phyloP scores from a whole-genome alignment of 37 sponge, comb jelly and placozoan species.

The Haliclona indistincta region DNA sequence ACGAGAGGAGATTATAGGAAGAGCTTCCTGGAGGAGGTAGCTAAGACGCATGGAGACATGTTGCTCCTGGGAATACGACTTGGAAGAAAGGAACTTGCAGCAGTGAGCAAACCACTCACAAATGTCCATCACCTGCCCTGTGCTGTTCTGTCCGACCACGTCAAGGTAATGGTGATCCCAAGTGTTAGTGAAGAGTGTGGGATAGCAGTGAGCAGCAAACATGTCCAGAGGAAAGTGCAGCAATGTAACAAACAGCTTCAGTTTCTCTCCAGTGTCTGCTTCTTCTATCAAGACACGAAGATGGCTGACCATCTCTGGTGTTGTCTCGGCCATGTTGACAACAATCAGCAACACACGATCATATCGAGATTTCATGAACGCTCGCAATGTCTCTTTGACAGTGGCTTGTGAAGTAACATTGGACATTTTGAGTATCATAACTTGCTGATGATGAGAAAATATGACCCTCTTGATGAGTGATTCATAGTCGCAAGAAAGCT shows the following conservation, averaged over 20 bases:
- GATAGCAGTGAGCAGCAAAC: conserved; percentile 65
- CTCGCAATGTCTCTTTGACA: conserved; percentile 36
- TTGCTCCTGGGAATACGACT: not conserved
- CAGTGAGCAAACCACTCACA: conserved; percentile 65
- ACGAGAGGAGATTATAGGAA: conserved; percentile 48
- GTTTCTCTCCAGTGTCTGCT: conserved; percentile 32
- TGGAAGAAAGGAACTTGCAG: conserved; percentile 7
- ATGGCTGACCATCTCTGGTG: conserved; percentile 79
- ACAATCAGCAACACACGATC: conserved; percentile 29
- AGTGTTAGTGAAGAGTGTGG: conserved; percentile 78
- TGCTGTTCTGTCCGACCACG: conserved; percentile 38
- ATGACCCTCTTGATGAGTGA: conserved; percentile 14
- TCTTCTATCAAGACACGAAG: conserved; percentile 90
- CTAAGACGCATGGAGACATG: conserved; percentile 22
- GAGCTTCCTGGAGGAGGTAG: conserved; percentile 46
- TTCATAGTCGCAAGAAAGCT: not conserved
- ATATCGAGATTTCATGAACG: conserved; percentile 24
- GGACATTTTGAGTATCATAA: conserved; percentile 61
- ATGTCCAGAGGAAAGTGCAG: conserved; percentile 82
- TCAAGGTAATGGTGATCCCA: conserved; percentile 94
- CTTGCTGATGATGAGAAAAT: conserved; percentile 4
- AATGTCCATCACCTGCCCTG: conserved; percentile 41
- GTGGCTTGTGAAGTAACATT: conserved; percentile 43
- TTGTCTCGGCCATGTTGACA: conserved; percentile 78
- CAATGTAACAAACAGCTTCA: conserved; percentile 79